These are phyloP conservation scores for Limnephilus marmoratus DNA, from an alignment of 2,888 invertebrate species.

Conservation along the genomic window DNA sequence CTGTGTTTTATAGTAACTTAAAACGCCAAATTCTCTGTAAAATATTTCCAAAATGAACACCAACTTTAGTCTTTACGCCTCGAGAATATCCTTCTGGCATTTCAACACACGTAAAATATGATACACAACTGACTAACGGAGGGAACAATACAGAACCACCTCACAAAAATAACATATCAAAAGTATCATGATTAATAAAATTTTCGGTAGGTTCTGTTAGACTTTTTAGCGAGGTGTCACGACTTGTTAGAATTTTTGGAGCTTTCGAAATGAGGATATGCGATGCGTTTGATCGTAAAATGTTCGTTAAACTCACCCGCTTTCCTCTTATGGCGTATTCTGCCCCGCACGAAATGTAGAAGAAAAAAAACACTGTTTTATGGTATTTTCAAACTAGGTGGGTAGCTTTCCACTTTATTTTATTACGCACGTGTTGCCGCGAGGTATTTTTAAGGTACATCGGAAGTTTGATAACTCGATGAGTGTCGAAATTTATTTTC, in stretches of 20 bases:
- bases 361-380: background rate
- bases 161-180: background rate
- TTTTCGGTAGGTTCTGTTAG: background rate
- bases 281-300: slow-evolving; percentile 49
- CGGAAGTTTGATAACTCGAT: background rate
- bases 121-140: background rate
- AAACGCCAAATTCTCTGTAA: background rate
- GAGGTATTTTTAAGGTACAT: background rate
- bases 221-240: slow-evolving; percentile 3
- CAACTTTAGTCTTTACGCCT: background rate
- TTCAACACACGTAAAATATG: background rate
- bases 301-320: slow-evolving; percentile 44
- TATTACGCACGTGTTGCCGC: background rate
- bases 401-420: background rate
- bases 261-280: slow-evolving; percentile 13
- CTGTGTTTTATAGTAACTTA: background rate
- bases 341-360: background rate
- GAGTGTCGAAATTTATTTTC: background rate
- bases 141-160: background rate
- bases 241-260: background rate
- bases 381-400: background rate
- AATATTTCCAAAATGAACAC: slow-evolving; percentile 2
- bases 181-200: background rate
- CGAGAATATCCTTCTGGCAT: background rate
- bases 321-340: slow-evolving; percentile 27